Base-by-base conservation (phyloP, 2,797 vertebrate species). In the Pteropus rufus region DNA sequence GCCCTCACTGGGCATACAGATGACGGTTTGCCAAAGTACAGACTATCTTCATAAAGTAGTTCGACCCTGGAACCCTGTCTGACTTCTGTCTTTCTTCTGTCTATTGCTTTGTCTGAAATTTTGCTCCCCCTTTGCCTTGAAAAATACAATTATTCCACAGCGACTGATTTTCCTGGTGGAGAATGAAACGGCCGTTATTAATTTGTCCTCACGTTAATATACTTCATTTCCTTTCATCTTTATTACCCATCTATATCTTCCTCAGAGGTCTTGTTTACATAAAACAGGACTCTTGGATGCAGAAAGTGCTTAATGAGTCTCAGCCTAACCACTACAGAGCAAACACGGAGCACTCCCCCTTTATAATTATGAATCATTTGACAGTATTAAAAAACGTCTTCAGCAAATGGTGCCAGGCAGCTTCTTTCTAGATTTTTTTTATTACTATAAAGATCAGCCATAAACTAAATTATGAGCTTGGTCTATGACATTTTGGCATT, bases 221-320 rank as follows among this genome's bases (percentile, higher is more conserved):
- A 80, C 84, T 97, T 93, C 97, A 93, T 95, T 97, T 93, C 98
- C 98, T 98, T 99, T 98, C 98, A 98, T 98, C 98, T 98, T 98
- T 98, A 98, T 98, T 98, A 98, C 97, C 97, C 98, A 97, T 98
- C 97, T 98, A 44, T 98, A 93, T 98, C 98, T 98, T 98, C 98
- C 97, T 97, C 97, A 98, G 98, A 98, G 98, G 98, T 98, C 98
- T 98, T 98, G 98, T 98, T 98, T 98, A 98, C 98, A 98, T 98
- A 98, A 98, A 98, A 98, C 98, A 98, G 98, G 85, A 70, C 96
- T 97, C 97, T 98, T 95, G 96, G 97, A 97, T 96, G 91, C 96
- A 93, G 96, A 82, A 90, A 96, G 97, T 60, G 67, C 98, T 98
- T 98, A 98, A 98, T 97, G 98, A 98, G 98, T 97, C 98, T 98